Conservation (phyloP, 2,113 vertebrate genomes). For the Tragelaphus scriptus region DNA sequence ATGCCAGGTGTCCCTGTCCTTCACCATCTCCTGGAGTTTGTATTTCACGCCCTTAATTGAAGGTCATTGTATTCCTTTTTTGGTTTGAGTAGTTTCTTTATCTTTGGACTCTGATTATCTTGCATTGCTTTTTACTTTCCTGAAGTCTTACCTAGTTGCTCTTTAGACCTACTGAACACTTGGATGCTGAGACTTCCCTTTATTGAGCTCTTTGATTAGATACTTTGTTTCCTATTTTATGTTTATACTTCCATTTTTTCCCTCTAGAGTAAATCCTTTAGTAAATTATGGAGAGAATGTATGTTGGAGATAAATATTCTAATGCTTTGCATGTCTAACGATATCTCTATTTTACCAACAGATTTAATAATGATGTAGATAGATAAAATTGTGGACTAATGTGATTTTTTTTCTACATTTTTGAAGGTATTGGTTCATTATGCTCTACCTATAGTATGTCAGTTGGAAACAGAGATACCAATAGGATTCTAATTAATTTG, state of each 20-base stretch:
- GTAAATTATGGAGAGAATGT: not conserved
- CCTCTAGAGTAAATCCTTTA: not conserved
- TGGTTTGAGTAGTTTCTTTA: not conserved
- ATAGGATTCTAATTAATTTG: not conserved
- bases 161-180: not conserved
- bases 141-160: not conserved
- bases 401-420: not conserved
- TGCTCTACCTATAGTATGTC: not conserved
- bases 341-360: not conserved
- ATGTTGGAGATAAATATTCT: not conserved
- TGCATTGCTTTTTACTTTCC: not conserved
- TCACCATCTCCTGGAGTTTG: not conserved
- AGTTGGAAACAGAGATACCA: not conserved
- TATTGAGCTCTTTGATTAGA: not conserved
- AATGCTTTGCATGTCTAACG: not conserved
- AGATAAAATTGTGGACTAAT: not conserved
- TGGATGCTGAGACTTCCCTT: not conserved
- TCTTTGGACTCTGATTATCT: not conserved
- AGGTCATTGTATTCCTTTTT: not conserved
- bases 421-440: not conserved
- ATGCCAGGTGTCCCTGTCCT: not conserved
- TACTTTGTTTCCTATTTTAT: not conserved
- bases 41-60: not conserved
- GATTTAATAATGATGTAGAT: not conserved
- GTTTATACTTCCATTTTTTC: not conserved